Conservation (phyloP, 2,888 invertebrate species). For the Tinea trinotella region DNA sequence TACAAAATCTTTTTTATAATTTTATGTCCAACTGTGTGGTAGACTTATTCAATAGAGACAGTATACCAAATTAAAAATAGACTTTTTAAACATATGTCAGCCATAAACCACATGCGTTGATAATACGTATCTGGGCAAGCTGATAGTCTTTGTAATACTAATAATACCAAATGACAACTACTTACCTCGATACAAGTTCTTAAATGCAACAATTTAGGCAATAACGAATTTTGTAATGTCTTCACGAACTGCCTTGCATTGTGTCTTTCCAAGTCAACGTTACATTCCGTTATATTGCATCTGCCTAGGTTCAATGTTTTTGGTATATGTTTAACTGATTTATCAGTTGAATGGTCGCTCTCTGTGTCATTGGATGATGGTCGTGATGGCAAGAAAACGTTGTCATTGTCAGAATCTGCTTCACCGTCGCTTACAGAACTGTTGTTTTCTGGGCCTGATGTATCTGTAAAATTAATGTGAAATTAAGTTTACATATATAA, state of each 20-base stretch:
- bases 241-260: conserved; percentile 89
- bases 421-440: conserved; percentile 63
- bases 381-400: conserved; percentile 60
- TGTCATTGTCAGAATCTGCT: conserved; percentile 63
- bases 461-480: conserved; percentile 36
- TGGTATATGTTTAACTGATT: conserved; percentile 51
- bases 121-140: too few species aligned
- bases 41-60: too few species aligned
- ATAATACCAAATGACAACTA: not conserved
- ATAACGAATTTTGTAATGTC: conserved; percentile 79
- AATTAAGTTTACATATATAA: not conserved
- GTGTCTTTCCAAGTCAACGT: conserved; percentile 88
- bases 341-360: conserved; percentile 29
- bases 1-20: too few species aligned
- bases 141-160: too few species aligned
- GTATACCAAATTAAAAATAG: too few species aligned
- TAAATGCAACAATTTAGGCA: conserved; percentile 82
- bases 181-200: conserved; percentile 84
- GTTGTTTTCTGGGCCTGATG: conserved; percentile 78
- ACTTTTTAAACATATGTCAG: too few species aligned
- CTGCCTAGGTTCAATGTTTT: conserved; percentile 64
- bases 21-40: too few species aligned
- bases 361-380: conserved; percentile 37
- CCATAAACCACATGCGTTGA: too few species aligned
- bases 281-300: conserved; percentile 73